phyloP scores from a whole-genome alignment of 2,888 invertebrate species.

The Meliscaeva auricollis region DNA sequence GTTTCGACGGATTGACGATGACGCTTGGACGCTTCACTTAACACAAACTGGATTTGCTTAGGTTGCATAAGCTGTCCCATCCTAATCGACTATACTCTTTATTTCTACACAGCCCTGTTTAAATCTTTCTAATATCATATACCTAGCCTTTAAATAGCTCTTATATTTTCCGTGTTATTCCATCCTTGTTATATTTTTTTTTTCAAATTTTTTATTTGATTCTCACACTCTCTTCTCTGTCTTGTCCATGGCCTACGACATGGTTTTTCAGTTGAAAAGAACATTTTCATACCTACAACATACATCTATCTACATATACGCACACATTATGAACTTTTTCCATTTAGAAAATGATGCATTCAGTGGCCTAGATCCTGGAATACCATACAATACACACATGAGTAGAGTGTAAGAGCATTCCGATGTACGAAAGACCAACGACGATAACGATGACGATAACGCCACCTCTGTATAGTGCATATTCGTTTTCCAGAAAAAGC shows the following conservation, averaged over 20 bases:
- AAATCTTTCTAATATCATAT: neutral
- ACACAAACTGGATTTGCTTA: too few species aligned
- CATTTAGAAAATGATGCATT: conserved; percentile 66
- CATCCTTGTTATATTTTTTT: conserved; percentile 1
- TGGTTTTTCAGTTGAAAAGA: conserved; percentile 49
- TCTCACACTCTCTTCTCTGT: neutral
- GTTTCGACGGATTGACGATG: too few species aligned
- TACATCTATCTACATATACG: neutral
- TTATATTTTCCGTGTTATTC: conserved; percentile 21
- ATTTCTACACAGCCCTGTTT: neutral
- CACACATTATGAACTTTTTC: conserved; percentile 42
- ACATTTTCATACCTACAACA: conserved; percentile 1
- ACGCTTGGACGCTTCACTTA: too few species aligned
- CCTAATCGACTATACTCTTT: neutral
- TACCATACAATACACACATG: conserved; percentile 31
- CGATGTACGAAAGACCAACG: conserved; percentile 39
- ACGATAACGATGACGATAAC: neutral
- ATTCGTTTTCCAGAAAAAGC: conserved; percentile 1
- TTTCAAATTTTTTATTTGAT: conserved; percentile 8
- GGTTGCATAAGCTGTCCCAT: too few species aligned
- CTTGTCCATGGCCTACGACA: conserved; percentile 67
- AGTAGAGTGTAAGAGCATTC: conserved; percentile 61
- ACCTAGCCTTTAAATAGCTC: neutral
- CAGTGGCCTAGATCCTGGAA: conserved; percentile 67
- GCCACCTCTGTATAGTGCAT: neutral